Base-by-base conservation (phyloP, 2,797 vertebrate genomes). In the Antennarius maculatus region DNA sequence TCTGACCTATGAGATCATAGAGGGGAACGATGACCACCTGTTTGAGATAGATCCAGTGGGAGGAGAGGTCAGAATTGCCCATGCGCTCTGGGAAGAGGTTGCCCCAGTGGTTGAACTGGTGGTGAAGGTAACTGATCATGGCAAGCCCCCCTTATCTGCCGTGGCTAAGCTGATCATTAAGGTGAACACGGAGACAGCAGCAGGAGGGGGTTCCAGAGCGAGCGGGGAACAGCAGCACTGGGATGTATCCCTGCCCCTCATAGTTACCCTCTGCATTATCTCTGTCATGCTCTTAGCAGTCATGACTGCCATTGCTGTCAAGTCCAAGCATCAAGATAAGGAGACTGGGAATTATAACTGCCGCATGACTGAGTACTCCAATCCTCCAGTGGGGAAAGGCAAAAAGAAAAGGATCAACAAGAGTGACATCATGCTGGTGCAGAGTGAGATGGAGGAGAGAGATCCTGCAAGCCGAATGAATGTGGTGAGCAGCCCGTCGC, bases 391-490 rank as follows among this genome's bases (percentile, higher is more conserved):
- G 88, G 95, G 95, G 89, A 97, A 96, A 82, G 89, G 94, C 84
- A 99, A 99, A 93, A 99, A 99, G 94, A 99, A 99, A 93, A 96
- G 98, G 91, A 97, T 99, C 93, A 98, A 96, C 94, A 99, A 99
- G 93, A 98, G 97, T 73, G 98, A 99, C 90, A 99, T 99, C 94
- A 98, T 99, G 97, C 92, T 99, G 89, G 97, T 99, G 90, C 98
- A 97, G 93, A 99, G 97, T 72, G 97, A 99, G 89, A 97, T 98
- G 81, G 97, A 99, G 86, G 97, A 99, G 90, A 93, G 97, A 81
- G 97, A 98, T 87, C 96, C 97, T 80, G 95, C 96, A 80, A 99
- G 98, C 86, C 95, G 98, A 84, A 99, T 99, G 98, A 99, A 99
- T 2, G 98, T 99, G 92, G 98, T 99, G 89, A 99, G 98, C 96